Percentiles rank a stretch among this genome's conserved stretches.
Evolutionary conservation across 37 sponge, comb jelly and placozoan species (phyloP).

Genomic region (Ephydatia muelleri): DNA sequence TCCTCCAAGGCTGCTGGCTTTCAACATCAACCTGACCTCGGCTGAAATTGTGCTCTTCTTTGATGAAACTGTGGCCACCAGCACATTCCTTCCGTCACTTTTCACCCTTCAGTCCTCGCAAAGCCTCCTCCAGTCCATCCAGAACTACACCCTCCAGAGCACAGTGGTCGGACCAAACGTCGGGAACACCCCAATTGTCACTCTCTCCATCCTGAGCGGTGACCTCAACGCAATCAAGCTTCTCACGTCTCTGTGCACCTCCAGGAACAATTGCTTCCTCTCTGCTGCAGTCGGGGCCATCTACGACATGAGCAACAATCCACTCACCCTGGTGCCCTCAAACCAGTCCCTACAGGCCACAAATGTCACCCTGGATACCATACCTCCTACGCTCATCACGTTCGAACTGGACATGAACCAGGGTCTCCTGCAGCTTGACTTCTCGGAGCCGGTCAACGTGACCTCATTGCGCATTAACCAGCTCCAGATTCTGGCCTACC

Average conservation of each 20-base stretch:
- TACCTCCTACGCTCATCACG: slow-evolving; percentile 38
- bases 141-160: slow-evolving; percentile 46
- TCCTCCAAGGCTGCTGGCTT: slow-evolving; percentile 55
- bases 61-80: slow-evolving; percentile 76
- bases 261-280: slow-evolving; percentile 49
- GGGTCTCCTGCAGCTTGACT: slow-evolving; percentile 56
- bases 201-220: slow-evolving; percentile 32
- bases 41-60: slow-evolving; percentile 64
- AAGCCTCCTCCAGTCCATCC: neutral
- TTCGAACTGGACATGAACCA: slow-evolving; percentile 75
- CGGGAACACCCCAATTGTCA: slow-evolving; percentile 36
- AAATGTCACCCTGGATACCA: slow-evolving; percentile 66
- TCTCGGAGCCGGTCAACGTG: slow-evolving; percentile 78
- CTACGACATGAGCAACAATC: slow-evolving; percentile 80
- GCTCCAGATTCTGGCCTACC: slow-evolving; percentile 30
- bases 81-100: slow-evolving; percentile 43
- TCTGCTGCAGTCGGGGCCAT: slow-evolving; percentile 47
- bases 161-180: neutral
- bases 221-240: slow-evolving; percentile 85
- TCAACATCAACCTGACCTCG: slow-evolving; percentile 61
- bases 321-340: slow-evolving; percentile 21
- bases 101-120: slow-evolving; percentile 61
- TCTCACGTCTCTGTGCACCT: slow-evolving; percentile 59
- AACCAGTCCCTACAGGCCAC: slow-evolving; percentile 15
- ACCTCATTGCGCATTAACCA: slow-evolving; percentile 47